Evolutionary conservation across 2,888 invertebrate species (phyloP).

Genomic region (Andrena minutula): DNA sequence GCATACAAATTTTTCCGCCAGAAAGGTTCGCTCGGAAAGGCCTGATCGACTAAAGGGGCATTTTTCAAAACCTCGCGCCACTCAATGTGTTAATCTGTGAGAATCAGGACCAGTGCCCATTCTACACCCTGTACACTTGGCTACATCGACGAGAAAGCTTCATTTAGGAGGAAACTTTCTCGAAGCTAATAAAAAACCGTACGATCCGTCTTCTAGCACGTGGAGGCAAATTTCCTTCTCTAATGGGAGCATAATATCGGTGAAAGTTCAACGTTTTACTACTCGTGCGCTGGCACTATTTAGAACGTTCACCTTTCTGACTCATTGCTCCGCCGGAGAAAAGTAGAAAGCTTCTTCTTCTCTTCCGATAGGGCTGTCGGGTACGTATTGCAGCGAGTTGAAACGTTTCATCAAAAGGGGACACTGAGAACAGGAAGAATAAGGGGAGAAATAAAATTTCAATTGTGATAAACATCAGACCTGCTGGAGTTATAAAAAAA

Average conservation of each 20-base stretch:
- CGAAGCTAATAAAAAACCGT: neutral
- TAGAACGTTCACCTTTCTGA: constrained; percentile 58
- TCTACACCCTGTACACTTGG: neutral
- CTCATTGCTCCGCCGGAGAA: constrained; percentile 45
- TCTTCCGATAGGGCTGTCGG: constrained; percentile 1
- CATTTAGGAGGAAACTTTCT: constrained; percentile 36
- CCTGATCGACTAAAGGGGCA: too few relatives aligned
- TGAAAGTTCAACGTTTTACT: constrained; percentile 53
- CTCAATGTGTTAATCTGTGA: neutral
- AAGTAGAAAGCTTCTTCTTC: constrained; percentile 49
- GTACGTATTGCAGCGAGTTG: neutral
- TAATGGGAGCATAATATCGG: constrained; percentile 51
- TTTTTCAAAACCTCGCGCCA: too few relatives aligned
- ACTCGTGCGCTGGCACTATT: constrained; percentile 22
- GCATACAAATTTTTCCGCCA: too few relatives aligned
- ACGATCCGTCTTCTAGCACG: constrained; percentile 14
- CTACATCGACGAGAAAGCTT: constrained; percentile 26
- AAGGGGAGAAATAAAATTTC: neutral
- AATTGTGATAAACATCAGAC: neutral
- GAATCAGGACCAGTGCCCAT: neutral
- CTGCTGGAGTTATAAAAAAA: neutral
- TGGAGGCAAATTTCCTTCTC: constrained; percentile 27
- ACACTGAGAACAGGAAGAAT: neutral
- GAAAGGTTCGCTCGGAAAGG: too few relatives aligned
- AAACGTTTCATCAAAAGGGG: neutral